phyloP scores from a whole-genome alignment of 2,113 vertebrate species.

The Origma solitaria region DNA sequence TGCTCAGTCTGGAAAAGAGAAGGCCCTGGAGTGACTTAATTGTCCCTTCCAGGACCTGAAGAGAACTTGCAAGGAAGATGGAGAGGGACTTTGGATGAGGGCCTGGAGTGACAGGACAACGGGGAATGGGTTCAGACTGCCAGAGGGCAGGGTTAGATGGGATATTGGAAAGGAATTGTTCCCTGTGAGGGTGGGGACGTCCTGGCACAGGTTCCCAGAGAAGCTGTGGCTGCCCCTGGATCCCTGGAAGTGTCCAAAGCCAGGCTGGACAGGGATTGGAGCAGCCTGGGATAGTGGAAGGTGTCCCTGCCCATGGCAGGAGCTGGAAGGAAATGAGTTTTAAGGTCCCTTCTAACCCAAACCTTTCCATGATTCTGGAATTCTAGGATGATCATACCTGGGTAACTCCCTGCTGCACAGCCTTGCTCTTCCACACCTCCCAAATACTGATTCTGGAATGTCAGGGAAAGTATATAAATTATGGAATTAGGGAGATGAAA shows the following conservation, averaged over 20 bases:
- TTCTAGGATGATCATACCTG: background rate
- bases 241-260: background rate
- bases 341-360: background rate
- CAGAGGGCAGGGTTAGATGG: background rate
- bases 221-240: background rate
- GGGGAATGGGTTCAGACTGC: background rate
- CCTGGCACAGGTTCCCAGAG: background rate
- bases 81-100: background rate
- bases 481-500: background rate
- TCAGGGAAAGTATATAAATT: background rate
- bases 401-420: background rate
- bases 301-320: background rate
- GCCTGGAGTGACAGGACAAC: fast-evolving
- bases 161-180: background rate
- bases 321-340: fast-evolving
- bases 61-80: background rate
- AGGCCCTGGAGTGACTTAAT: background rate
- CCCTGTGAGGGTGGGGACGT: background rate
- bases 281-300: fast-evolving
- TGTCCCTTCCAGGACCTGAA: background rate
- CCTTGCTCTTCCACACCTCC: background rate
- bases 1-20: background rate
- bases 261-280: fast-evolving
- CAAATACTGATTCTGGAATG: background rate
- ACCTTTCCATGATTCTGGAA: background rate